These are phyloP conservation scores for Smutsia gigantea DNA, from an alignment of 2,797 vertebrate species.

Conservation along the genomic window DNA sequence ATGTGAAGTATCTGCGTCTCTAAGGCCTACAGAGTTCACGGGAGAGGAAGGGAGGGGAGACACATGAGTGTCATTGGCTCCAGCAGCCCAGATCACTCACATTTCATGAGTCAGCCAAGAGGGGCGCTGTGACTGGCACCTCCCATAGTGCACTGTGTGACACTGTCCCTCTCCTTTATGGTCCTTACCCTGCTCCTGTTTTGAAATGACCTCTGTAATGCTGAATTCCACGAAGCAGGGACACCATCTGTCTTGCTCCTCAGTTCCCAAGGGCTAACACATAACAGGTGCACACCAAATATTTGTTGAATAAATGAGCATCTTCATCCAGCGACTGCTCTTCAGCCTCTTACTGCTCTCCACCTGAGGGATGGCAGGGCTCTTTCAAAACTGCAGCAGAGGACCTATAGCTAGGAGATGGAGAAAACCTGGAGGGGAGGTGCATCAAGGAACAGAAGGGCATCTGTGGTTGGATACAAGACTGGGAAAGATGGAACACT, in stretches of 20 bases:
- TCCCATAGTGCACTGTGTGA: background rate
- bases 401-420: background rate
- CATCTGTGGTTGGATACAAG: background rate
- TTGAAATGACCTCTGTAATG: background rate
- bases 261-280: background rate
- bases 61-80: background rate
- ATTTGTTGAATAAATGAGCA: background rate
- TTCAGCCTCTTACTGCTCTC: background rate
- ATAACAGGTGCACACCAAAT: background rate
- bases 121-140: background rate
- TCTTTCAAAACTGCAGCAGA: background rate
- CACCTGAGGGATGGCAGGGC: background rate
- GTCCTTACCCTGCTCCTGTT: background rate
- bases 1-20: background rate
- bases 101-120: background rate
- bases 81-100: background rate
- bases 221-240: background rate
- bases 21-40: background rate
- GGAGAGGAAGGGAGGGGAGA: background rate
- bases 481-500: fast-evolving
- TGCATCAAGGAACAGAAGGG: background rate
- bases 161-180: background rate
- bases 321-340: background rate
- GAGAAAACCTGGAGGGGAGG: background rate
- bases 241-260: background rate